A percentile compares a stretch with the other conserved stretches of the same genome.
These are phyloP conservation scores for Hyperoodon ampullatus DNA, from an alignment of 2,113 vertebrate species.

Conservation along the genomic window DNA sequence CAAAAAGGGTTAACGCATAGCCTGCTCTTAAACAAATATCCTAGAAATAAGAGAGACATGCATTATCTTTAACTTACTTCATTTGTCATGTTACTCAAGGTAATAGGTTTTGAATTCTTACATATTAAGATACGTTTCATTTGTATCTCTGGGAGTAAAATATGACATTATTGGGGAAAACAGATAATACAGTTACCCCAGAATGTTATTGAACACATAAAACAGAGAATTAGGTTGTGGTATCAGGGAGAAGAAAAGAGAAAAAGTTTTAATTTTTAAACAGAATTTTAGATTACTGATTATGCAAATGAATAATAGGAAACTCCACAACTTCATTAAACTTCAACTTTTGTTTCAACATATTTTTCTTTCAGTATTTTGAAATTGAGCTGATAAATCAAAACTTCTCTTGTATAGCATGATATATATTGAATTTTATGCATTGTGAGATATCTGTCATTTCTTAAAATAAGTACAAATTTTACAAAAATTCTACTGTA, in stretches of 20 bases:
- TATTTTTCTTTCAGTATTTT: constrained; percentile 39
- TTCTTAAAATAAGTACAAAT: constrained; percentile 2
- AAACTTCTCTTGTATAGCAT: neutral
- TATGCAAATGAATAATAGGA: constrained; percentile 16
- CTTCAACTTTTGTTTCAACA: neutral
- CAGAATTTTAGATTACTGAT: constrained; percentile 15
- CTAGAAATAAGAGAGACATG: constrained; percentile 73
- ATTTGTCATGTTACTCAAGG: neutral
- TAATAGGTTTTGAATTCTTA: neutral
- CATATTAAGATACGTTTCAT: neutral
- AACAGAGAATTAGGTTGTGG: neutral
- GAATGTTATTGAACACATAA: neutral
- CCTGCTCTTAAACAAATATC: constrained; percentile 85
- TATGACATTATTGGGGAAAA: neutral
- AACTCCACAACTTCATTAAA: neutral
- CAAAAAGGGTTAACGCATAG: constrained; percentile 86
- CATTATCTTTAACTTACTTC: constrained; percentile 32
- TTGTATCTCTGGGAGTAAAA: constrained; percentile 6
- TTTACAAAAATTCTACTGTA: neutral
- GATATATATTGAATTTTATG: neutral
- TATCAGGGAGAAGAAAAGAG: neutral
- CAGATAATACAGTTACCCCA: neutral
- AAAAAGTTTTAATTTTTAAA: neutral
- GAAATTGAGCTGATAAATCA: constrained; percentile 41
- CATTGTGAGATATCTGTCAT: neutral